Conservation (phyloP, 2,888 invertebrate species). For the Pyrrhosoma nymphula region DNA sequence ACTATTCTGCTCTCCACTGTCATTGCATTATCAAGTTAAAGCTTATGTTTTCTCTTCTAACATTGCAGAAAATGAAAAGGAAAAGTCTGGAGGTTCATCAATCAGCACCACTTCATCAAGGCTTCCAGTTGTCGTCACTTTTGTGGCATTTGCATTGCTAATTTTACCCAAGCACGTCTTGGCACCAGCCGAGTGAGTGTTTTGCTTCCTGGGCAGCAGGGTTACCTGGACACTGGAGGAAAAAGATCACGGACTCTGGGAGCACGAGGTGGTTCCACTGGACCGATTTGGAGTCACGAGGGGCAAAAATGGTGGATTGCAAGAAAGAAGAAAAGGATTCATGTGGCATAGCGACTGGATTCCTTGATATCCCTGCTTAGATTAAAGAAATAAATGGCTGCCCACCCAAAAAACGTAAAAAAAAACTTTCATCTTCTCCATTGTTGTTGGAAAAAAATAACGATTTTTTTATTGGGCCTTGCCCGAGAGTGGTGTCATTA, state of each 20-base stretch:
- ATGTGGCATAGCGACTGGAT: conserved; percentile 46
- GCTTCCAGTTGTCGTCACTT: conserved; percentile 11
- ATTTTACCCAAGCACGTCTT: conserved; percentile 42
- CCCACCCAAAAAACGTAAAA: conserved; percentile 5
- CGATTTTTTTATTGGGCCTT: conserved; percentile 37
- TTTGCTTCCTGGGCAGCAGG: conserved; percentile 48
- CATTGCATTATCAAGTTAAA: too few relatives aligned
- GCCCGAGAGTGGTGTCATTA: conserved; percentile 45
- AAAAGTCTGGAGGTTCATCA: not conserved
- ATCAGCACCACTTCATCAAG: not conserved
- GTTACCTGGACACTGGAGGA: conserved; percentile 41
- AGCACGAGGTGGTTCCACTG: conserved; percentile 51
- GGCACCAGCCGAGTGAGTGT: conserved; percentile 55
- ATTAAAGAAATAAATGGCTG: not conserved
- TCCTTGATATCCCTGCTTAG: conserved; percentile 16
- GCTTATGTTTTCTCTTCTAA: not conserved
- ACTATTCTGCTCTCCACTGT: too few relatives aligned
- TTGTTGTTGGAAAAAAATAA: conserved; percentile 37
- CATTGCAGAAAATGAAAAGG: not conserved
- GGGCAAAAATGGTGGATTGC: conserved; percentile 7
- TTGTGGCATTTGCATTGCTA: conserved; percentile 40
- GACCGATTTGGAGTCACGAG: conserved; percentile 30
- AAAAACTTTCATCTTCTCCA: conserved; percentile 51
- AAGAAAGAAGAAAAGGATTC: not conserved
- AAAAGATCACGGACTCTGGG: conserved; percentile 37